These are phyloP conservation scores for Anniella stebbinsi DNA, from an alignment of 2,797 vertebrate species.

Conservation along the genomic window DNA sequence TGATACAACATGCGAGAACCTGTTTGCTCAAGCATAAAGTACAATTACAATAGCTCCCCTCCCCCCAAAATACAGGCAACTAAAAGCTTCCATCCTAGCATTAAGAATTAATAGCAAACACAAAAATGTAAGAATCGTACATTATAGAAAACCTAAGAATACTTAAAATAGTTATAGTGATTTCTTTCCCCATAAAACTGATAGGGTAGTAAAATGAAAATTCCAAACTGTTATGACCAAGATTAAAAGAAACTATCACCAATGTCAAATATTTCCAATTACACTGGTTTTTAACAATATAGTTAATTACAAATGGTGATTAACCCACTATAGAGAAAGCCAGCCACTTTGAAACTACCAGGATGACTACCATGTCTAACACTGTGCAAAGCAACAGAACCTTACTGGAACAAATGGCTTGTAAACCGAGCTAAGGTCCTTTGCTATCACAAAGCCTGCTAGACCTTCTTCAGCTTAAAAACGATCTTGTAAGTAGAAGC, in stretches of 20 bases:
- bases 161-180: not conserved
- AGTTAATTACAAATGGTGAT: not conserved
- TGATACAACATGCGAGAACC: slow-evolving; percentile 26
- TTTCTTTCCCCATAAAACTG: not conserved
- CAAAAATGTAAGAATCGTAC: not conserved
- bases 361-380: not conserved
- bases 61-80: slow-evolving; percentile 27
- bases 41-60: slow-evolving; percentile 39
- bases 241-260: not conserved
- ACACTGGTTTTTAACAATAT: not conserved
- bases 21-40: slow-evolving; percentile 40
- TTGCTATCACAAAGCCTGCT: not conserved
- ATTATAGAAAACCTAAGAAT: not conserved
- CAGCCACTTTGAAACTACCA: not conserved
- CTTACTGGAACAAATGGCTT: not conserved
- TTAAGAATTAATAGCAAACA: not conserved
- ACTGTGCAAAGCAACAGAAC: not conserved
- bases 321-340: not conserved
- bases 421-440: not conserved
- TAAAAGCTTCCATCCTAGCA: slow-evolving; percentile 7
- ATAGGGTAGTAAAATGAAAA: slow-evolving; percentile 12
- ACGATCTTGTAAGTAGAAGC: slow-evolving; percentile 1
- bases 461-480: slow-evolving; percentile 9
- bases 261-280: slow-evolving; percentile 18
- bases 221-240: not conserved